phyloP scores from a whole-genome alignment of 2,113 vertebrate species.

The Erythrolamprus reginae region DNA sequence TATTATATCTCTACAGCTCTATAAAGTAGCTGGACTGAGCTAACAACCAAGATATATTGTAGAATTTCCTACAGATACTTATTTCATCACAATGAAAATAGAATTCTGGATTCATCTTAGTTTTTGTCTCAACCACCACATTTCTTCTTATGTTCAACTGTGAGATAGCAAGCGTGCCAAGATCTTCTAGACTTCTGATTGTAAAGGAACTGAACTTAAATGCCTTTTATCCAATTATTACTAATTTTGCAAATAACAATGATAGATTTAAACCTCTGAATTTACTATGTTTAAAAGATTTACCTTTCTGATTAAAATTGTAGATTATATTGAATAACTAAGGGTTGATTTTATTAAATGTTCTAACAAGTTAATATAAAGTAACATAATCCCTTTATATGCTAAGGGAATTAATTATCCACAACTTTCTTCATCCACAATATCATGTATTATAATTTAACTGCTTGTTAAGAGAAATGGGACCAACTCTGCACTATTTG shows the following conservation, averaged over 20 bases:
- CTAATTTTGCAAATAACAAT: background rate
- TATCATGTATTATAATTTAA: background rate
- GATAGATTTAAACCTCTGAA: background rate
- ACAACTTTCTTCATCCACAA: background rate
- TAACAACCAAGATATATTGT: background rate
- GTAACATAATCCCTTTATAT: background rate
- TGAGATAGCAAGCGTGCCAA: background rate
- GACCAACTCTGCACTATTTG: background rate
- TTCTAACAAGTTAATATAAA: background rate
- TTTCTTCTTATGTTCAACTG: background rate
- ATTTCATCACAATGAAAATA: background rate
- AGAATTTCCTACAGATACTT: background rate
- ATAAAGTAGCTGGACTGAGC: background rate
- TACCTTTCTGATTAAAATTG: background rate
- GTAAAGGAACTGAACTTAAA: background rate
- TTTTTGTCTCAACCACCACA: background rate
- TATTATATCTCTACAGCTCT: background rate
- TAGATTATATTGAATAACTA: background rate
- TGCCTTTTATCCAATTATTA: background rate
- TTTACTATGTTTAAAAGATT: background rate
- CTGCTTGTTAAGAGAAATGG: background rate
- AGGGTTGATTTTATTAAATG: background rate
- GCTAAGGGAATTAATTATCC: background rate
- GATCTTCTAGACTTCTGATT: background rate
- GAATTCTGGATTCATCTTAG: background rate